Conservation (phyloP, 2,113 vertebrate species). For the Pterocles burchelli region DNA sequence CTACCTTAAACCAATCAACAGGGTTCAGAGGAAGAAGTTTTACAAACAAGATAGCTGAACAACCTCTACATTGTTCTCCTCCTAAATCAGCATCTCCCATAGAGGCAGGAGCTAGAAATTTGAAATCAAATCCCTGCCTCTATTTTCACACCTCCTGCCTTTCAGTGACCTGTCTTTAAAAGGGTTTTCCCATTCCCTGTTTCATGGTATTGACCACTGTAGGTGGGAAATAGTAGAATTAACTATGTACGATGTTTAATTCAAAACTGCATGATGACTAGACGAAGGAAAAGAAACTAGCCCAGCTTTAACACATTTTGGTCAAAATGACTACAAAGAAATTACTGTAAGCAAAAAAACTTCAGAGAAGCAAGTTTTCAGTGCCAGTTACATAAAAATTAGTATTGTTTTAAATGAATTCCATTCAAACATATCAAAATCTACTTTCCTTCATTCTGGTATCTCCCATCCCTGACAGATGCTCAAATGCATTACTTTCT, state of each 20-base stretch:
- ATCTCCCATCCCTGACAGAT: background rate
- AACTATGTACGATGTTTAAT: rapidly evolving
- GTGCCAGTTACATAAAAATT: background rate
- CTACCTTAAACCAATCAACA: rapidly evolving
- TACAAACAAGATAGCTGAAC: background rate
- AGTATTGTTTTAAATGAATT: background rate
- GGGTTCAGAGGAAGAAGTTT: background rate
- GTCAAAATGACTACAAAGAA: background rate
- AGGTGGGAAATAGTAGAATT: background rate
- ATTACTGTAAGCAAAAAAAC: background rate
- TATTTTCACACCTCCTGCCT: background rate
- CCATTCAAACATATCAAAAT: background rate
- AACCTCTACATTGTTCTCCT: background rate
- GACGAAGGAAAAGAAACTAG: background rate
- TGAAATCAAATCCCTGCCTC: background rate
- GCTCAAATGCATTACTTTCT: background rate
- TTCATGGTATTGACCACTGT: rapidly evolving
- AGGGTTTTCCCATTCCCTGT: background rate
- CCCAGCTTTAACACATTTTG: background rate
- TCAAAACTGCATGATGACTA: background rate
- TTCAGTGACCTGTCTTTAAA: background rate
- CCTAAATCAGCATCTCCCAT: background rate
- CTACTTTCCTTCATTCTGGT: background rate
- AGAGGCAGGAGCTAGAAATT: background rate
- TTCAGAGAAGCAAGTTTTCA: background rate